Percentiles rank a stretch among this genome's conserved stretches.
Conservation (phyloP, 2,888 invertebrate species). For the Tethea ocularis region DNA sequence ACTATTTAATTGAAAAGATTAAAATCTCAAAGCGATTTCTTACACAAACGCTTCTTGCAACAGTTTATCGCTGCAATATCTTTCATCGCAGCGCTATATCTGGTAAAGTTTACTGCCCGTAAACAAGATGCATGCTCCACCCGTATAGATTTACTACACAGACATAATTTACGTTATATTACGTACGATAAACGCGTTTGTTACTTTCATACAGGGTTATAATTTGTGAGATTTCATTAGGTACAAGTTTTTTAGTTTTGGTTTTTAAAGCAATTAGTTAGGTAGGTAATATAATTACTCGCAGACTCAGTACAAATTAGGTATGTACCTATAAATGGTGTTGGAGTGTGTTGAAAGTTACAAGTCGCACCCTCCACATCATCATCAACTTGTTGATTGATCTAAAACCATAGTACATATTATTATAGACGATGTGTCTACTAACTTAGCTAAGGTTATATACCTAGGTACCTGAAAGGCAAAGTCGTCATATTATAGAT, state of each 20-base stretch:
- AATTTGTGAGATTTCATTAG: not conserved
- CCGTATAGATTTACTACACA: constrained; percentile 13
- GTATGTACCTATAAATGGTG: no score
- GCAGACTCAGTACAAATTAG: no score
- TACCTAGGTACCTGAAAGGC: no score
- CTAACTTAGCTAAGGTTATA: no score
- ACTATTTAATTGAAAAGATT: not conserved
- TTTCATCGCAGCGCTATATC: constrained; percentile 12
- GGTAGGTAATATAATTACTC: no score
- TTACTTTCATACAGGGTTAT: not conserved
- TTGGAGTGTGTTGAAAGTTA: no score
- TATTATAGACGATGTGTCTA: no score
- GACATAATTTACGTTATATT: constrained; percentile 12
- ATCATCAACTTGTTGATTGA: no score
- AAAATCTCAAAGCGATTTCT: not conserved
- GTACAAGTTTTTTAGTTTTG: not conserved
- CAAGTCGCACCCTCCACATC: no score
- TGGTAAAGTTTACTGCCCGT: constrained; percentile 13
- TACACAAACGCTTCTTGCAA: not conserved
- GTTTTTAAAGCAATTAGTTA: no score
- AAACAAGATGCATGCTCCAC: constrained; percentile 12
- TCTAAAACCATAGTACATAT: no score
- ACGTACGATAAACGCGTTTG: constrained; percentile 9
- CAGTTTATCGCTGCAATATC: constrained; percentile 2
- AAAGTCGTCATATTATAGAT: no score